Evolutionary conservation across 2,888 invertebrate genomes (phyloP), one percentile per base, ranked within the genome.

Genomic region (Eristalis pertinax): DNA sequence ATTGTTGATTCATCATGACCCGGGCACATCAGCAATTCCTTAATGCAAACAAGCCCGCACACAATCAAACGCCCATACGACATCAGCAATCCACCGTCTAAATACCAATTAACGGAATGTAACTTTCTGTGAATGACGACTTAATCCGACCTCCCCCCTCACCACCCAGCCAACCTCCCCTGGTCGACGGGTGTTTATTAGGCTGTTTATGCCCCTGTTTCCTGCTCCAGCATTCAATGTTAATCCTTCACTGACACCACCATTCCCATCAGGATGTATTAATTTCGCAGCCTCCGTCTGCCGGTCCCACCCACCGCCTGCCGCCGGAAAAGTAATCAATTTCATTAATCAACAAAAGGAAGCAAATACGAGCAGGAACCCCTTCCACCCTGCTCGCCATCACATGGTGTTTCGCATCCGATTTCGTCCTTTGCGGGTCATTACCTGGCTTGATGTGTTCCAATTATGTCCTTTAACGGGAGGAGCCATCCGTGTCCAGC

Each of bases 321-420:
- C 64, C 81, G 2, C 65, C 69, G 58, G 60, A 76, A 82, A 82
- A 70, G 81, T 75, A 82, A 82, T 82, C 75, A 82, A 82, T 82
- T 76, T 76, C 75, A 82, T 82, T 82, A 82, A 82, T 82, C 81
- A 82, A 70, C 81, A 82, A 70, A 82, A 70, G 70, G 70, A 70
- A 56, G 50, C 60, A 56, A 65, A 70, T 76, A 24, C 38, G 11
- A 29, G 24, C 26, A 7, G 11, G 56, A 26, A 26, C 15, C 26
- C 35, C 29, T n/a, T 32, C 1, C 8, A 8, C 32, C 32, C 7
- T 8, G 26, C 26, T 26, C 26, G 4, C 32, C 26, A 58, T 41
- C 43, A 19, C 58, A 63, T 35, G 35, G 50, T 69, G 58, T 69
- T 62, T 67, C 58, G 67, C 60, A 75, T 81, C 69, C 75, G 69